These are phyloP conservation scores for Kradibia gibbosae DNA, from an alignment of 1,140 invertebrate species.

Conservation along the genomic window DNA sequence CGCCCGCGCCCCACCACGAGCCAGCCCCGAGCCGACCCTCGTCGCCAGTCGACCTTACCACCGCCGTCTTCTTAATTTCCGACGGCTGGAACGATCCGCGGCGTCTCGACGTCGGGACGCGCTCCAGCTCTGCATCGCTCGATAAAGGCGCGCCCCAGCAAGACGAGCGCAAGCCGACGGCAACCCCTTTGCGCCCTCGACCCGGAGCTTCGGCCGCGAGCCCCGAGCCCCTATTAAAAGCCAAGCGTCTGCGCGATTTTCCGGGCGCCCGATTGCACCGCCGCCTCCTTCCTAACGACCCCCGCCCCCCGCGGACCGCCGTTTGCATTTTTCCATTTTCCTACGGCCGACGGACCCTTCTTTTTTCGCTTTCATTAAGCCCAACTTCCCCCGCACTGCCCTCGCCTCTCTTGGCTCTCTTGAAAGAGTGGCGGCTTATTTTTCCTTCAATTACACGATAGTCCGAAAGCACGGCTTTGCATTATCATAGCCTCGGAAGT, in stretches of 20 bases:
- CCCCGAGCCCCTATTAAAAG: conserved; percentile 26
- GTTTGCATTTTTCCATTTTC: conserved; percentile 2
- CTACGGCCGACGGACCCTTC: conserved; percentile 5
- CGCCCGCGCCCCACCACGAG: not conserved
- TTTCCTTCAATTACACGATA: not conserved
- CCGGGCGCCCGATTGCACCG: not conserved
- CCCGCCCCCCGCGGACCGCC: not conserved
- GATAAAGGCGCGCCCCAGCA: not conserved
- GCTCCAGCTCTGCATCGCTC: not conserved
- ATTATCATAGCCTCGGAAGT: conserved; percentile 5
- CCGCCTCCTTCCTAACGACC: too few relatives aligned
- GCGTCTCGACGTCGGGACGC: not conserved
- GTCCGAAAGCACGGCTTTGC: not conserved
- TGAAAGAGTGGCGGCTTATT: conserved; percentile 9
- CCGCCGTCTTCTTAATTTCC: not conserved
- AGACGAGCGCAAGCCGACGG: not conserved
- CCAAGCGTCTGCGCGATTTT: conserved; percentile 1
- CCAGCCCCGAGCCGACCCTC: not conserved
- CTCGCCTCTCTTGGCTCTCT: not conserved
- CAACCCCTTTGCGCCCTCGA: too few relatives aligned
- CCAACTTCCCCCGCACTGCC: not conserved
- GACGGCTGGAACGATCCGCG: not conserved
- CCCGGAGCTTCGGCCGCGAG: conserved; percentile 11
- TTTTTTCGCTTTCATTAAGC: not conserved
- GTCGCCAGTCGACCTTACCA: not conserved